Evolutionary conservation across 2,888 invertebrate species (phyloP).

Genomic region (Eupelmus urozonus): DNA sequence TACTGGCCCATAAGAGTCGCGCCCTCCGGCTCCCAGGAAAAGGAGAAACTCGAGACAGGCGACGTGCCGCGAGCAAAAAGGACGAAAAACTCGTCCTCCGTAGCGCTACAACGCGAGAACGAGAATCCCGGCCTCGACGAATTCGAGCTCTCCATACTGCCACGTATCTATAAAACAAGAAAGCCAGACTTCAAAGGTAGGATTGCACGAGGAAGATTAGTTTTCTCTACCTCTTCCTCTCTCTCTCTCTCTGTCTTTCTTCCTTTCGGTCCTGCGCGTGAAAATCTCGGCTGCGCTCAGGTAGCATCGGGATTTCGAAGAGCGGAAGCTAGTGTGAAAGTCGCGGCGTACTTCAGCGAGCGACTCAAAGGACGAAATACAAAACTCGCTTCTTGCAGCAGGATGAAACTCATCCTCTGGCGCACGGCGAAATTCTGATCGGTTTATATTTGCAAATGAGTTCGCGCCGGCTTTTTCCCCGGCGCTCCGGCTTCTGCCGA

Average conservation of each 20-base stretch:
- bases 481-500: too few relatives aligned
- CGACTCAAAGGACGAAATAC: conserved; percentile 16
- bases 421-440: conserved; percentile 12
- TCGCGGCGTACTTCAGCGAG: too few relatives aligned
- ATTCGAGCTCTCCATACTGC: not conserved
- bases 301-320: conserved; percentile 14
- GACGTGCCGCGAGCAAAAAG: not conserved
- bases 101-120: not conserved
- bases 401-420: not conserved
- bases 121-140: not conserved
- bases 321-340: not conserved
- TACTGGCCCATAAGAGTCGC: not conserved
- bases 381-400: conserved; percentile 2
- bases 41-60: conserved; percentile 16
- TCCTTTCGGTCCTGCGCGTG: not conserved
- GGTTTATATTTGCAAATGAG: conserved; percentile 40
- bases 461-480: conserved; percentile 1
- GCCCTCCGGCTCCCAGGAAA: not conserved
- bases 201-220: conserved; percentile 45
- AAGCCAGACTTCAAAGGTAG: conserved; percentile 35
- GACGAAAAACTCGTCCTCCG: not conserved
- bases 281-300: conserved; percentile 4
- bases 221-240: not conserved
- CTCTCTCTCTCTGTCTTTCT: not conserved
- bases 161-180: not conserved